Evolutionary conservation across 2,797 vertebrate genomes (phyloP).

Genomic region (Toxotes lorentzi): DNA sequence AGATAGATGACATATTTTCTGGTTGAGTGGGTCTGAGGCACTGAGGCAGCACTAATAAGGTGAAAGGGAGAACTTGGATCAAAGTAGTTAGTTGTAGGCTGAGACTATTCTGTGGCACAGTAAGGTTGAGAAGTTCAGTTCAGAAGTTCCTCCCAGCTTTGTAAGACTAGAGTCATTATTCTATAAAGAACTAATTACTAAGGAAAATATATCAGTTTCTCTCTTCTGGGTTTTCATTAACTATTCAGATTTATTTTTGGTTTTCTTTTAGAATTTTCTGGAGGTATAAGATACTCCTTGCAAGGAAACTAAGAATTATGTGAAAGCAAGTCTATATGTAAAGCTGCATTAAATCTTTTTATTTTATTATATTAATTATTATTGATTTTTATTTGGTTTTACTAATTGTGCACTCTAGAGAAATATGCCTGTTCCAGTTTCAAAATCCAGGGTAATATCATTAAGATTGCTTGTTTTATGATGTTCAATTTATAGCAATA

Average conservation of each 20-base stretch:
- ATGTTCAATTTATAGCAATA: neutral
- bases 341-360: neutral
- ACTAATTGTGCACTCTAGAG: no score
- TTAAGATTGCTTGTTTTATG: no score
- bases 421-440: no score
- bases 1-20: conserved; percentile 73
- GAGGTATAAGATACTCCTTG: neutral
- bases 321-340: neutral
- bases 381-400: neutral
- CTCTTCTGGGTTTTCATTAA: neutral
- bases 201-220: neutral
- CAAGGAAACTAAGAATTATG: neutral
- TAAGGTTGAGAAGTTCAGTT: neutral
- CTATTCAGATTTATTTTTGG: neutral
- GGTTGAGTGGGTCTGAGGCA: conserved; percentile 53
- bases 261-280: neutral
- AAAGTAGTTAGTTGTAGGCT: conserved; percentile 8
- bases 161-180: neutral
- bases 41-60: conserved; percentile 69
- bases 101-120: conserved; percentile 8
- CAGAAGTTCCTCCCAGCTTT: conserved; percentile 10
- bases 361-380: neutral
- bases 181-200: neutral
- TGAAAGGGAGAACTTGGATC: conserved; percentile 44
- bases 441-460: neutral